These are phyloP conservation scores for Seriola rivoliana DNA, from an alignment of 2,113 vertebrate species.

Conservation along the genomic window DNA sequence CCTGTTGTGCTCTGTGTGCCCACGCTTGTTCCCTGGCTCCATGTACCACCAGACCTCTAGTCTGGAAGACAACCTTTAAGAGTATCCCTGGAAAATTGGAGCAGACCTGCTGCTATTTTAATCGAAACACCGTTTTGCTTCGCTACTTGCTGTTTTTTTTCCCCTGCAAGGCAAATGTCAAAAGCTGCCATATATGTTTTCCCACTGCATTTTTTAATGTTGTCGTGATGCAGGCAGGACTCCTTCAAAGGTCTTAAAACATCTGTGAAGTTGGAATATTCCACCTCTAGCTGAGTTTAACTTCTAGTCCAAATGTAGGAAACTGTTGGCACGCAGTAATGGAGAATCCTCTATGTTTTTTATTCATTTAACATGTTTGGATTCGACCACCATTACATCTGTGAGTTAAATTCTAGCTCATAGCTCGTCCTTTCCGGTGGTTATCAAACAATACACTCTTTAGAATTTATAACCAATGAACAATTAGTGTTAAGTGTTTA, in stretches of 20 bases:
- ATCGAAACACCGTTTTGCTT: constrained; percentile 46
- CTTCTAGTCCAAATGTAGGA: neutral
- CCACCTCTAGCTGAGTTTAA: neutral
- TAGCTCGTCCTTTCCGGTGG: neutral
- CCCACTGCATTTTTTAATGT: constrained; percentile 19
- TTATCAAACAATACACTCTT: neutral
- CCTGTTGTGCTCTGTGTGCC: constrained; percentile 10
- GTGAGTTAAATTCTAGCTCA: neutral
- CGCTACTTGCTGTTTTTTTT: constrained; percentile 8
- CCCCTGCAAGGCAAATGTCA: constrained; percentile 44
- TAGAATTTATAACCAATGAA: too few relatives aligned
- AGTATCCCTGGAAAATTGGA: constrained; percentile 59
- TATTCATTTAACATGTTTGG: neutral
- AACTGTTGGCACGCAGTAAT: neutral
- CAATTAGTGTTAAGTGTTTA: too few relatives aligned
- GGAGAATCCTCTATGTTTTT: neutral
- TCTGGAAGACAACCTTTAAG: constrained; percentile 58
- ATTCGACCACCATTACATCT: neutral
- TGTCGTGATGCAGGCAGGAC: neutral
- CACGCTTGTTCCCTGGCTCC: constrained; percentile 42
- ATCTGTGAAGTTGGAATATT: constrained; percentile 2
- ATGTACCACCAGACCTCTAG: constrained; percentile 29
- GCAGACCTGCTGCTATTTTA: constrained; percentile 57
- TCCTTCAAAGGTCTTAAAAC: constrained; percentile 1
- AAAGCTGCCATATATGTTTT: constrained; percentile 30